phyloP scores from a whole-genome alignment of 2,888 invertebrate species.

The Brachycybe producta region DNA sequence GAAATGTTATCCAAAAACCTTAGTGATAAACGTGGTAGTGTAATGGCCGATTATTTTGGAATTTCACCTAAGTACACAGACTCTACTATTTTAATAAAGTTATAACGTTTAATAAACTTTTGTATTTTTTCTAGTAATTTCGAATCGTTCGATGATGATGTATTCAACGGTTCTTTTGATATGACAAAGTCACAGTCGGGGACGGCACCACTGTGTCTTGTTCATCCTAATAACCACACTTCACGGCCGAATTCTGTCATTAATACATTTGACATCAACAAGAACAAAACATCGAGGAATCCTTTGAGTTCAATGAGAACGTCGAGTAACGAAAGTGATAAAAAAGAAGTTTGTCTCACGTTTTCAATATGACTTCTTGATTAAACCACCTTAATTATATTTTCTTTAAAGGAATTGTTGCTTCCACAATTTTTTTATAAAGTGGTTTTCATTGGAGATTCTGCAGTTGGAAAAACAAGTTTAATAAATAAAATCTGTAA shows the following conservation, averaged over 20 bases:
- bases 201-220: neutral
- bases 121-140: neutral
- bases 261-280: neutral
- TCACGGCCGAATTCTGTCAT: neutral
- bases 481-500: slow-evolving; percentile 42
- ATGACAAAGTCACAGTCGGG: no score
- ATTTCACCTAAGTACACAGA: neutral
- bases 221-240: slow-evolving; percentile 9
- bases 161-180: no score
- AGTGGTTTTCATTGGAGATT: slow-evolving; percentile 44
- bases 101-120: no score
- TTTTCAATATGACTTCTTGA: no score
- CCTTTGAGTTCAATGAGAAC: neutral
- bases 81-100: no score
- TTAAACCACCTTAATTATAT: no score
- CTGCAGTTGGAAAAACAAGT: slow-evolving; percentile 43
- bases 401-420: no score
- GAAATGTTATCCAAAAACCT: no score
- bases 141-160: no score
- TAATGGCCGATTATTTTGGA: slow-evolving; percentile 9
- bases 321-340: neutral
- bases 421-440: slow-evolving; percentile 38
- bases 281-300: neutral
- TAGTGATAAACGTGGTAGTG: neutral
- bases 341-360: neutral